phyloP scores from a whole-genome alignment of 2,888 invertebrate genomes.

The Herminia tarsipennalis region DNA sequence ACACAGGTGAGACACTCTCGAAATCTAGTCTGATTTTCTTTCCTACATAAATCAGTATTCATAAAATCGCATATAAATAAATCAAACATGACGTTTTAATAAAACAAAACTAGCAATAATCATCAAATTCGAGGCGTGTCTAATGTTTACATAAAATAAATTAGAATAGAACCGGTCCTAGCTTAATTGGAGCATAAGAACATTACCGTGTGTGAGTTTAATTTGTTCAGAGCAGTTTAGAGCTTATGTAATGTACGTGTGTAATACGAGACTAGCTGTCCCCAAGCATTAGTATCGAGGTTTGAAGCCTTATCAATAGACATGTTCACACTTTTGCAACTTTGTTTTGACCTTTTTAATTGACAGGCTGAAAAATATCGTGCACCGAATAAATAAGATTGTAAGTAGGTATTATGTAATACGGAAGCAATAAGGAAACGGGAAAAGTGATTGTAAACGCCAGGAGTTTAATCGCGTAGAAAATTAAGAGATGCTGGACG shows the following conservation, averaged over 20 bases:
- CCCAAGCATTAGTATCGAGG: slow-evolving; percentile 28
- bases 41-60: slow-evolving; percentile 32
- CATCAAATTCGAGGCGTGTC: slow-evolving; percentile 42
- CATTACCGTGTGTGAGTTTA: slow-evolving; percentile 60
- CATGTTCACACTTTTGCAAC: slow-evolving; percentile 49
- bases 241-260: slow-evolving; percentile 35
- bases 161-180: slow-evolving; percentile 63
- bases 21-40: slow-evolving; percentile 6
- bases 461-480: slow-evolving; percentile 16
- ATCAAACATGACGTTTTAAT: slow-evolving; percentile 48
- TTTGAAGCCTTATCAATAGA: slow-evolving; percentile 37
- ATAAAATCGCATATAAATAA: slow-evolving; percentile 38
- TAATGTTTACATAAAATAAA: slow-evolving; percentile 62
- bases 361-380: slow-evolving; percentile 42
- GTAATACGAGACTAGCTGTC: slow-evolving; percentile 40
- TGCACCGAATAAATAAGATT: slow-evolving; percentile 27
- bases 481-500: slow-evolving; percentile 7
- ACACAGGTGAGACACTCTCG: slow-evolving; percentile 18
- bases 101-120: slow-evolving; percentile 44
- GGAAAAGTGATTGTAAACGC: slow-evolving; percentile 28
- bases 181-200: slow-evolving; percentile 76
- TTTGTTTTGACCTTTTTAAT: slow-evolving; percentile 44
- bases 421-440: slow-evolving; percentile 43
- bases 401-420: slow-evolving; percentile 30
- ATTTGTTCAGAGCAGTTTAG: slow-evolving; percentile 41